Conservation (phyloP, 2,113 vertebrate species). For the Aythya baeri region DNA sequence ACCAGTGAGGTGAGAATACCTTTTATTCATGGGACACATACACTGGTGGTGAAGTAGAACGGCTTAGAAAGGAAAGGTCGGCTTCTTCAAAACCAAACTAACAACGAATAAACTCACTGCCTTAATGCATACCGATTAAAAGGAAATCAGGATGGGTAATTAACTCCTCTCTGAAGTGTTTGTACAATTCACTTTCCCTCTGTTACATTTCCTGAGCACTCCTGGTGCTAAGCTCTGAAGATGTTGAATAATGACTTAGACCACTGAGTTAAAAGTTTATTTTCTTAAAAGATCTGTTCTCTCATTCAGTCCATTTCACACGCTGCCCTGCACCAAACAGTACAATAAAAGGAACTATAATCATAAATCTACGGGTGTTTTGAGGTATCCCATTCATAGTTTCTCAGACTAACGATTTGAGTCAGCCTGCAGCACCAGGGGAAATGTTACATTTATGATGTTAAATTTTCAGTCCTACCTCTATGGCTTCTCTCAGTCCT, state of each 20-base stretch:
- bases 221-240: slow-evolving; percentile 37
- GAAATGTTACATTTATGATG: slow-evolving; percentile 27
- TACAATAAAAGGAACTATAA: slow-evolving; percentile 55
- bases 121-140: slow-evolving; percentile 51
- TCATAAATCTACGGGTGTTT: slow-evolving; percentile 25
- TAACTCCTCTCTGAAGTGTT: slow-evolving; percentile 63
- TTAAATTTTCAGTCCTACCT: slow-evolving; percentile 34
- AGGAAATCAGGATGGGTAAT: slow-evolving; percentile 64
- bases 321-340: slow-evolving; percentile 14
- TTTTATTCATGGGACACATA: not conserved
- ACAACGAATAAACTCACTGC: not conserved
- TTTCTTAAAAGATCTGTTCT: slow-evolving; percentile 54
- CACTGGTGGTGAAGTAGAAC: not conserved
- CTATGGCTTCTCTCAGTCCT: not conserved
- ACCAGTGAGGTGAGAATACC: not conserved
- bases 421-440: not conserved
- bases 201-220: slow-evolving; percentile 50
- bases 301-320: slow-evolving; percentile 37
- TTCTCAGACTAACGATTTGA: slow-evolving; percentile 23
- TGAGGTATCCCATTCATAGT: slow-evolving; percentile 46
- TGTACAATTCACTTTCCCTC: slow-evolving; percentile 53
- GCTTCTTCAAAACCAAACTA: slow-evolving; percentile 36
- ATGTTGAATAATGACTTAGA: slow-evolving; percentile 50
- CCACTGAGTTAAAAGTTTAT: slow-evolving; percentile 62
- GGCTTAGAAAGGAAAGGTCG: not conserved